Base-by-base conservation (phyloP, 2,888 invertebrate genomes). In the Plebejus argus region DNA sequence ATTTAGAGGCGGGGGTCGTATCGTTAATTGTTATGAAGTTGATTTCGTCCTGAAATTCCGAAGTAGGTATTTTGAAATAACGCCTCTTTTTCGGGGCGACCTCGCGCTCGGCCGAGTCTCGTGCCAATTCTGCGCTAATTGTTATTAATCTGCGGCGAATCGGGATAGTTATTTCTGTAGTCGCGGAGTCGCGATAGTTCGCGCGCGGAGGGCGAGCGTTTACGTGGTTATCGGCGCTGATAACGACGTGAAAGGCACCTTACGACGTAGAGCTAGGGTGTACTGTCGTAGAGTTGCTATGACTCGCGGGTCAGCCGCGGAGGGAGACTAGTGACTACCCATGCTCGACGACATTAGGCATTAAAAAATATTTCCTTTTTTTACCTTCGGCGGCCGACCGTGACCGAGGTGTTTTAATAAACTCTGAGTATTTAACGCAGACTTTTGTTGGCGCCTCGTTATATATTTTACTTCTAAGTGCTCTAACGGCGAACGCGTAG, bases 1-100 rank as follows among this genome's bases (percentile, higher is more conserved):
- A 94, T 94, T 93, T 93, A 92, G 93, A 93, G 92, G 93, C 93
- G 93, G 93, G 93, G 93, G 93, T 93, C 93, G 93, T 93, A 93
- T 94, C 93, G 93, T 93, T 94, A 94, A 94, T 94, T 94, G 93
- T 94, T 94, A 94, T 93, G 93, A 93, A 94, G 93, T 93, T 93
- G 93, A 93, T 93, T 94, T 93, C 92, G 91, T 92, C 92, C 93
- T 94, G 93, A 94, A 94, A 93, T 93, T 92, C 93, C 92, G 88
- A 93, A 93, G 92, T 93, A 92, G 90, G 91, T 91, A 92, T 93
- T 93, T 91, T 92, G 92, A 93, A 93, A 92, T 90, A 89, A 91
- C 90, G 88, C 91, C 90, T 90, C 89, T 90, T 92, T 92, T 93
- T 91, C 88, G 84, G 83, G 83, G 81, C 83, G 83, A 82, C 85